Evolutionary conservation across 2,113 vertebrate genomes (phyloP).

Genomic region (Suncus etruscus): DNA sequence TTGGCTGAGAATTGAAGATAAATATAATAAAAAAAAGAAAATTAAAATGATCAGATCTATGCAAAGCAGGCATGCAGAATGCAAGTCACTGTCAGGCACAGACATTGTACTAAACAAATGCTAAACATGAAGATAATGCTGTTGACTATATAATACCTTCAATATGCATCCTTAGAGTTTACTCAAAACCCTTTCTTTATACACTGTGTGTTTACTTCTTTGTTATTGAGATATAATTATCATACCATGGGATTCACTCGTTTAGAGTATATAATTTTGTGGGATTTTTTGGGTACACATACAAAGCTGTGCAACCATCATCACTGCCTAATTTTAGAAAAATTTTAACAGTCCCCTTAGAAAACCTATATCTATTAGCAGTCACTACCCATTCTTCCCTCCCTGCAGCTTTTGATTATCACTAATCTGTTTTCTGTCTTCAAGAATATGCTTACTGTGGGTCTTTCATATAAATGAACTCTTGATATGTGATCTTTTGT

Average conservation of each 20-base stretch:
- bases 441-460: neutral
- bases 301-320: neutral
- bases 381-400: neutral
- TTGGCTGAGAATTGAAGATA: too few relatives aligned
- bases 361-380: neutral
- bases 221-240: neutral
- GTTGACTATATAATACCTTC: neutral
- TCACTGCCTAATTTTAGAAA: neutral
- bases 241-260: neutral
- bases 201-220: neutral
- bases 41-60: too few relatives aligned
- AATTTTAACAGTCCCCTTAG: neutral
- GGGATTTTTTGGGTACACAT: neutral
- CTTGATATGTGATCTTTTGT: neutral
- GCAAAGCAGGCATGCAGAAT: rapidly evolving
- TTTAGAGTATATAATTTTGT: neutral
- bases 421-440: neutral
- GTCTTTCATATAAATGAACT: neutral
- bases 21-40: too few relatives aligned
- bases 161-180: neutral
- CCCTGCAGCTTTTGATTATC: neutral
- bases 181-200: neutral
- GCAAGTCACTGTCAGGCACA: neutral
- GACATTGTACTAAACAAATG: neutral
- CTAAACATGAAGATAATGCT: neutral